Evolutionary conservation across 2,113 vertebrate species (phyloP).

Genomic region (Merops nubicus): DNA sequence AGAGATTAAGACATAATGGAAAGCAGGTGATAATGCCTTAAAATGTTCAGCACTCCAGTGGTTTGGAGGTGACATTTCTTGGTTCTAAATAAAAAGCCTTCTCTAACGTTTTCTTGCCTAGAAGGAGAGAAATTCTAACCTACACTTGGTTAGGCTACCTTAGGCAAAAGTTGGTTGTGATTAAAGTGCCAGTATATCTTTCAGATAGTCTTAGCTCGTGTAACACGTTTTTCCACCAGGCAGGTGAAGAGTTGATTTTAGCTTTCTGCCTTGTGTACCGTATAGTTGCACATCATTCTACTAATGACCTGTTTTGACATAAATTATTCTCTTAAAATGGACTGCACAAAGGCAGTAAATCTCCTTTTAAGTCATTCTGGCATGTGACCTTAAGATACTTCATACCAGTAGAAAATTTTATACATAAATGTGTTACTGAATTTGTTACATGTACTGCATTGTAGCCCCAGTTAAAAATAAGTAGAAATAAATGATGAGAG

Average conservation of each 20-base stretch:
- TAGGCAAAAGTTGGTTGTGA: neutral
- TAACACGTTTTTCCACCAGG: neutral
- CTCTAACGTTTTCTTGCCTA: neutral
- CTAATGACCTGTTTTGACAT: neutral
- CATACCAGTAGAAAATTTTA: neutral
- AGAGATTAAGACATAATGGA: neutral
- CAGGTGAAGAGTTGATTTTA: neutral
- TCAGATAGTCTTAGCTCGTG: neutral
- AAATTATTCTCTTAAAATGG: neutral
- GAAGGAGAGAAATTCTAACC: neutral
- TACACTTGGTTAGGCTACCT: neutral
- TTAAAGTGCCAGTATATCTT: neutral
- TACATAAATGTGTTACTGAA: neutral
- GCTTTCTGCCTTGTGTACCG: neutral
- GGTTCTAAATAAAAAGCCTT: neutral
- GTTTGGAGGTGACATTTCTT: neutral
- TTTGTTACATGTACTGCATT: neutral
- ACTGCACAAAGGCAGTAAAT: neutral
- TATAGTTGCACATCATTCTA: neutral
- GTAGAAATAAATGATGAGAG: neutral
- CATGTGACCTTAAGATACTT: neutral
- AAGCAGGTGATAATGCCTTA: neutral
- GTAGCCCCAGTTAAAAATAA: neutral
- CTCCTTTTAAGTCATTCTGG: neutral
- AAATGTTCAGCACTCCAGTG: neutral